A percentile compares a stretch with the other conserved stretches of the same genome.
Conservation (phyloP, 1,140 invertebrate species). For the Melipona quadrifasciata region DNA sequence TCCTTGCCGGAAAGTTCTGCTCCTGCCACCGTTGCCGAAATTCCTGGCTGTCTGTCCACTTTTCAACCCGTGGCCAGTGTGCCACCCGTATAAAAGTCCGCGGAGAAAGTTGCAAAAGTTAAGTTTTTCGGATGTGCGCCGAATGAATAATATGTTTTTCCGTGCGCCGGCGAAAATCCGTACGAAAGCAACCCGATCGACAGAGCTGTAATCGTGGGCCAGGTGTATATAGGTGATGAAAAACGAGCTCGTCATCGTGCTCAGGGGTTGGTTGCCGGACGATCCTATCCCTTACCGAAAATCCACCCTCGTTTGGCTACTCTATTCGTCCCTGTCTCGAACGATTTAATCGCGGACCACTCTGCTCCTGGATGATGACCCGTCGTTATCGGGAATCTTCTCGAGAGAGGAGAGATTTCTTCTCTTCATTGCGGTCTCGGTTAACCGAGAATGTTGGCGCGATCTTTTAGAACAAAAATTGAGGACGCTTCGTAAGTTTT, state of each 20-base stretch:
- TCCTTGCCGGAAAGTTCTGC: not conserved
- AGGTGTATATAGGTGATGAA: constrained; percentile 26
- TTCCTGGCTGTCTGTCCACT: too few relatives aligned
- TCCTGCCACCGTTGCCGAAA: not conserved
- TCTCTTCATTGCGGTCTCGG: too few relatives aligned
- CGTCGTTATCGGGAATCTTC: not conserved
- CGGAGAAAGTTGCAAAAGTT: constrained; percentile 35
- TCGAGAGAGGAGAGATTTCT: not conserved
- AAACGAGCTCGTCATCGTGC: constrained; percentile 25
- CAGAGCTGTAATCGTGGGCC: constrained; percentile 21
- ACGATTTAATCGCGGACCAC: constrained; percentile 7
- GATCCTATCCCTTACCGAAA: not conserved
- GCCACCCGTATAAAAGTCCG: constrained; percentile 2
- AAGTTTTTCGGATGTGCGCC: constrained; percentile 4
- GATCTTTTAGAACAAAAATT: too few relatives aligned
- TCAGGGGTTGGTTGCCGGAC: not conserved
- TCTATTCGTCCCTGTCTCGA: not conserved
- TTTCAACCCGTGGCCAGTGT: not conserved
- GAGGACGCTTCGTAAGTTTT: too few relatives aligned
- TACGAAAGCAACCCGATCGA: constrained; percentile 28
- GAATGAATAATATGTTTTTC: constrained; percentile 41
- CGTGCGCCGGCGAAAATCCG: constrained; percentile 1
- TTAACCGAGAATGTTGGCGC: too few relatives aligned
- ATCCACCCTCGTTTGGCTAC: not conserved
- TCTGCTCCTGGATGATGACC: not conserved